A percentile compares a stretch with the other conserved stretches of the same genome.
phyloP scores from a whole-genome alignment of 1,140 invertebrate species.

The Danaus plexippus region DNA sequence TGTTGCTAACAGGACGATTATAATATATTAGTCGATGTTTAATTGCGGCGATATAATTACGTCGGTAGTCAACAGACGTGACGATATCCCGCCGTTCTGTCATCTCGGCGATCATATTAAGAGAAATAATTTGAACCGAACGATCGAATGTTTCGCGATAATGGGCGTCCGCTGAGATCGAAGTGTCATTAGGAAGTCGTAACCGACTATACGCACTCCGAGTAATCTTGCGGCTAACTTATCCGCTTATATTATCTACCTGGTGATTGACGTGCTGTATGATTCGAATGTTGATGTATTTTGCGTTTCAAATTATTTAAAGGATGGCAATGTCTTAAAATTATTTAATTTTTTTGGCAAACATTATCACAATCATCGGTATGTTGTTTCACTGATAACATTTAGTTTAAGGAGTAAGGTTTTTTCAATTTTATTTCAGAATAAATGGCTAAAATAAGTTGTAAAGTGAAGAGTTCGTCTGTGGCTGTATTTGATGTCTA shows the following conservation, averaged over 20 bases:
- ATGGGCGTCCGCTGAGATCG: slow-evolving; percentile 60
- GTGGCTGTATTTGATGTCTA: no score
- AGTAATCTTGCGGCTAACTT: slow-evolving; percentile 56
- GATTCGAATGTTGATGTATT: slow-evolving; percentile 4
- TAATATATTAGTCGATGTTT: slow-evolving; percentile 69
- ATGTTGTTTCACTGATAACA: no score
- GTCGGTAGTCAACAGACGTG: slow-evolving; percentile 56
- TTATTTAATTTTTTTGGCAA: no score
- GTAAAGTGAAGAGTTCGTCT: no score
- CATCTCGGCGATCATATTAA: slow-evolving; percentile 53
- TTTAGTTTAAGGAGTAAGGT: slow-evolving; percentile 1
- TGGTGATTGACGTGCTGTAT: slow-evolving; percentile 9
- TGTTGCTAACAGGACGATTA: slow-evolving; percentile 65
- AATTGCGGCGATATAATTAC: slow-evolving; percentile 69
- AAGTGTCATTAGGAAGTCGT: slow-evolving; percentile 70
- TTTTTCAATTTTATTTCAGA: background rate
- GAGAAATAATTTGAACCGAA: slow-evolving; percentile 63
- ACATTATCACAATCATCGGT: no score
- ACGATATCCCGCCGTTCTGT: slow-evolving; percentile 60
- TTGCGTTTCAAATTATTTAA: slow-evolving; percentile 2
- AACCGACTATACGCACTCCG: slow-evolving; percentile 52
- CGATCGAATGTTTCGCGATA: slow-evolving; percentile 67
- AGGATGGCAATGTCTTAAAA: no score
- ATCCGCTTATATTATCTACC: slow-evolving; percentile 24
- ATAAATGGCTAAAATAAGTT: slow-evolving; percentile 1